Conservation (phyloP, 1,140 invertebrate species). For the Homarus americanus region DNA sequence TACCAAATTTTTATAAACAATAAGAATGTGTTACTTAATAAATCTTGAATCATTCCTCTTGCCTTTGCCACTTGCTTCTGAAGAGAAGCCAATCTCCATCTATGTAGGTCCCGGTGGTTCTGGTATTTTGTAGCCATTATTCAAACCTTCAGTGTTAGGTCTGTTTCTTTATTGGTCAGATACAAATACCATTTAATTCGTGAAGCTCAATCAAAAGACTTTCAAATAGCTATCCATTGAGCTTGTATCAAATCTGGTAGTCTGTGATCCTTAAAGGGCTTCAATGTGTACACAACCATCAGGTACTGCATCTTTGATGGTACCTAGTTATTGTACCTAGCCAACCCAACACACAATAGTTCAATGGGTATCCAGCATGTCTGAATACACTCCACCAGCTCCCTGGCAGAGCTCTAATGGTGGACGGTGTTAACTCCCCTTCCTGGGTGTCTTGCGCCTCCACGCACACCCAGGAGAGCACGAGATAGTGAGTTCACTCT, state of each 20-base stretch:
- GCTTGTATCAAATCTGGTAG: not conserved
- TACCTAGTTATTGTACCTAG: not conserved
- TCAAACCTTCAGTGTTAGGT: slow-evolving; percentile 36
- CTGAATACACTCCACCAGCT: not conserved
- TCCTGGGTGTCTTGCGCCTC: not conserved
- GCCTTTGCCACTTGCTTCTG: not conserved
- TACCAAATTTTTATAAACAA: too few relatives aligned
- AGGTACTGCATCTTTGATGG: not conserved
- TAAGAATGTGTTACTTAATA: not conserved
- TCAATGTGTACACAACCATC: not conserved
- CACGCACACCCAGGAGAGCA: slow-evolving; percentile 9
- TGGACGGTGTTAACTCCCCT: slow-evolving; percentile 13
- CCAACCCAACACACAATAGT: not conserved
- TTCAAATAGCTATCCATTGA: not conserved
- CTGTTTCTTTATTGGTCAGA: not conserved
- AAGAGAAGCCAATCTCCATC: not conserved
- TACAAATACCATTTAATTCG: not conserved
- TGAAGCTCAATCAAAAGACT: not conserved
- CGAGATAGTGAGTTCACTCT: not conserved
- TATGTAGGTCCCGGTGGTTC: not conserved
- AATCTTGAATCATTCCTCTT: not conserved
- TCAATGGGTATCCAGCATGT: not conserved
- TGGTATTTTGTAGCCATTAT: not conserved
- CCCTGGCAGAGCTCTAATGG: not conserved
- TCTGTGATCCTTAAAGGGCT: slow-evolving; percentile 16